Evolutionary conservation across 1,140 invertebrate species (phyloP).

Genomic region (Xylocopa sonorina): DNA sequence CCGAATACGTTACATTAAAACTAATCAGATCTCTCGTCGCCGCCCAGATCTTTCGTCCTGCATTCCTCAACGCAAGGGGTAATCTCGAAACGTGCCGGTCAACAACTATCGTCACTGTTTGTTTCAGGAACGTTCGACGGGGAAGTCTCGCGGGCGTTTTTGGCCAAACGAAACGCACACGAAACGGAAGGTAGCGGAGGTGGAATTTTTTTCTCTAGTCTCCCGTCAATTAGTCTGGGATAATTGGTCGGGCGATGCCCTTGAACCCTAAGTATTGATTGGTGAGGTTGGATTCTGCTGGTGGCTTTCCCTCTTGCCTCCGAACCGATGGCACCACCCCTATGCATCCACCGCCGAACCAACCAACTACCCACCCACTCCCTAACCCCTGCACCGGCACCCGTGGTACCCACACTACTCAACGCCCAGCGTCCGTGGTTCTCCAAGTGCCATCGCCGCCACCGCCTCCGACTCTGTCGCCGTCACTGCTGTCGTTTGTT

Average conservation of each 20-base stretch:
- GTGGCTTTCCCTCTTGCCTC: conserved; percentile 74
- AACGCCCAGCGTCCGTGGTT: conserved; percentile 58
- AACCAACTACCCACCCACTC: conserved; percentile 59
- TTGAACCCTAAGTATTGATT: conserved; percentile 82
- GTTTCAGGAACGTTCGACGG: neutral
- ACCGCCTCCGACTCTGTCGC: neutral
- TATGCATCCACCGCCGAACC: conserved; percentile 71
- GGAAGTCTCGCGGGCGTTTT: too few relatives aligned
- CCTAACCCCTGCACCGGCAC: conserved; percentile 50
- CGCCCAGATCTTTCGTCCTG: too few relatives aligned
- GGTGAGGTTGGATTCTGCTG: conserved; percentile 78
- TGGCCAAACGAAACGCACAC: neutral
- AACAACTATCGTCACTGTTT: neutral
- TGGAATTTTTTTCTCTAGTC: conserved; percentile 62
- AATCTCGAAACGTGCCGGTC: too few relatives aligned
- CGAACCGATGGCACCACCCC: conserved; percentile 71
- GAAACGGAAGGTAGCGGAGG: conserved; percentile 19
- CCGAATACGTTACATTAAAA: too few relatives aligned
- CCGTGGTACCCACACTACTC: conserved; percentile 29
- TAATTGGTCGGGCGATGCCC: conserved; percentile 82
- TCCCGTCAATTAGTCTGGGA: conserved; percentile 78
- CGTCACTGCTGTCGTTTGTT: conserved; percentile 34
- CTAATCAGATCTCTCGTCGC: too few relatives aligned
- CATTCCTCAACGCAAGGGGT: too few relatives aligned
- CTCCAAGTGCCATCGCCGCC: conserved; percentile 59